A percentile compares a stretch with the other conserved stretches of the same genome.
These are phyloP conservation scores for Etheostoma perlongum DNA, from an alignment of 2,797 vertebrate species.

Conservation along the genomic window DNA sequence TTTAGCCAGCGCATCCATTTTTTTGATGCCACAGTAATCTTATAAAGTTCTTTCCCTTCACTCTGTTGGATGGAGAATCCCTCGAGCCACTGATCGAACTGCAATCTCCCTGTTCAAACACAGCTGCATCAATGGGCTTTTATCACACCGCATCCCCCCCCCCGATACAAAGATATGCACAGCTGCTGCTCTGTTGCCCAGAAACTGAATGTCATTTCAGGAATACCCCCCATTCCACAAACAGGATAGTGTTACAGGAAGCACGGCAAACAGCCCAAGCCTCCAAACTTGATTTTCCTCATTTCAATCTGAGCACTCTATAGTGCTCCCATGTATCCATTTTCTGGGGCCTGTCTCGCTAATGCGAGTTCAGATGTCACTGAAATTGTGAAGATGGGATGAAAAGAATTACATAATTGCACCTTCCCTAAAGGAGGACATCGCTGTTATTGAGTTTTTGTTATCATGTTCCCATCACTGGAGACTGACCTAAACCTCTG, in stretches of 20 bases:
- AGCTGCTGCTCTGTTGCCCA: constrained; percentile 86
- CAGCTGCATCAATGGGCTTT: constrained; percentile 79
- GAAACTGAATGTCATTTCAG: constrained; percentile 83
- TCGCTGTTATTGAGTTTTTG: constrained; percentile 65
- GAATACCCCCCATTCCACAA: constrained; percentile 76
- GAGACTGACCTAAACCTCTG: constrained; percentile 54
- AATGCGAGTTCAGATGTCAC: constrained; percentile 73
- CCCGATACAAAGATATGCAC: constrained; percentile 81
- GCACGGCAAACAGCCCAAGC: constrained; percentile 46
- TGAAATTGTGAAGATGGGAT: constrained; percentile 49
- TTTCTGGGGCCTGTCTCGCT: constrained; percentile 39
- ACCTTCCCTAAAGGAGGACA: constrained; percentile 38
- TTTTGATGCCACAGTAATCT: constrained; percentile 25
- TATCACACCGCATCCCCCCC: constrained; percentile 47
- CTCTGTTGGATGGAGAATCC: constrained; percentile 36
- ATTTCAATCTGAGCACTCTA: constrained; percentile 32
- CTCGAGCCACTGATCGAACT: constrained; percentile 69
- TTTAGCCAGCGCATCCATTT: constrained; percentile 3
- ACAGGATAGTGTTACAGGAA: constrained; percentile 80
- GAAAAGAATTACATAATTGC: constrained; percentile 62
- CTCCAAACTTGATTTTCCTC: constrained; percentile 67
- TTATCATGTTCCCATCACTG: constrained; percentile 60
- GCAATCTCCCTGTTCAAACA: constrained; percentile 83
- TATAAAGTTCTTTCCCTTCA: constrained; percentile 38
- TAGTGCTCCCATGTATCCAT: constrained; percentile 48